phyloP scores from a whole-genome alignment of 2,113 vertebrate genomes.

The Indicator indicator region DNA sequence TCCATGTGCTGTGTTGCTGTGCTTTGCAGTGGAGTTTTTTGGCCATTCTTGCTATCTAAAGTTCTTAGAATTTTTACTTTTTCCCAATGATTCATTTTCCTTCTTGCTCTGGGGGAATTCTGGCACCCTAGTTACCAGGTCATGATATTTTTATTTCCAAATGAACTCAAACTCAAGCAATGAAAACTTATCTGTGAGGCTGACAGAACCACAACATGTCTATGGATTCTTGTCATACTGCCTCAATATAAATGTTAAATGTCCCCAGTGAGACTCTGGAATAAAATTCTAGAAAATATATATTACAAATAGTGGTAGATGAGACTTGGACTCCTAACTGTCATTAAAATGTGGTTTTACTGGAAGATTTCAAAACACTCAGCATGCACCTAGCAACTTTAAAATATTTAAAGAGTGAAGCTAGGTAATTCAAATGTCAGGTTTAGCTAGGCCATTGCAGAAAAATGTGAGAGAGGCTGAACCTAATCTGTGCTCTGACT shows the following conservation, averaged over 20 bases:
- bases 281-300: neutral
- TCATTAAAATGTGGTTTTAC: neutral
- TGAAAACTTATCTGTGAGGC: neutral
- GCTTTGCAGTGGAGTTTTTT: neutral
- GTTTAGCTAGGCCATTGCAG: neutral
- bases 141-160: neutral
- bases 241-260: neutral
- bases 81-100: neutral
- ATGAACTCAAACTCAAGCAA: neutral
- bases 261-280: neutral
- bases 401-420: neutral
- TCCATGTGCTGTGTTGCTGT: fast-evolving
- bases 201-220: neutral
- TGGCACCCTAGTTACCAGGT: neutral
- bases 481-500: neutral
- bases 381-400: neutral
- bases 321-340: neutral
- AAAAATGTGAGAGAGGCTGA: neutral
- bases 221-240: neutral
- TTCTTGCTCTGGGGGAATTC: neutral
- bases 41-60: fast-evolving
- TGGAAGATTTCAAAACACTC: neutral
- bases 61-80: neutral
- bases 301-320: neutral
- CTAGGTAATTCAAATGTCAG: neutral